Evolutionary conservation across 2,113 vertebrate genomes (phyloP).

Genomic region (Tachysurus fulvidraco): DNA sequence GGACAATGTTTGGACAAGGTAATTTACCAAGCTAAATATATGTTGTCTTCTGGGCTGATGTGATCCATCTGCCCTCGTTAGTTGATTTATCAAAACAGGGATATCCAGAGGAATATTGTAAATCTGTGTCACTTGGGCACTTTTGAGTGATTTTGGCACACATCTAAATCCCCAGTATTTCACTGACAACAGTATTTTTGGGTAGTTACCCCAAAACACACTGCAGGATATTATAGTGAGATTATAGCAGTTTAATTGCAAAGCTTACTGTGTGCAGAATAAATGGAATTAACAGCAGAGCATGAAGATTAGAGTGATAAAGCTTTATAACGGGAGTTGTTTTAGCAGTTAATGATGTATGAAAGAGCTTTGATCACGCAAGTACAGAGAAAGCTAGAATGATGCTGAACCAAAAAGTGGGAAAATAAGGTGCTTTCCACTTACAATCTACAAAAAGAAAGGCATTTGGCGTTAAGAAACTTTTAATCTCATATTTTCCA

Average conservation of each 20-base stretch:
- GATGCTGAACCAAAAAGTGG: slow-evolving; percentile 62
- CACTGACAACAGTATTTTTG: slow-evolving; percentile 42
- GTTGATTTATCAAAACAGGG: slow-evolving; percentile 49
- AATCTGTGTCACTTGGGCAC: slow-evolving; percentile 43
- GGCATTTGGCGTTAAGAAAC: slow-evolving; percentile 1
- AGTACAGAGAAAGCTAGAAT: slow-evolving; percentile 61
- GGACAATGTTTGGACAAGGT: slow-evolving; percentile 47
- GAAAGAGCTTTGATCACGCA: slow-evolving; percentile 71
- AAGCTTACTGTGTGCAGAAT: slow-evolving; percentile 27
- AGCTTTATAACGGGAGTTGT: slow-evolving; percentile 64
- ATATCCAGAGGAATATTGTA: slow-evolving; percentile 49
- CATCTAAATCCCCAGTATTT: slow-evolving; percentile 51
- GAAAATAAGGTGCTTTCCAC: slow-evolving; percentile 67
- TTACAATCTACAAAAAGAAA: slow-evolving; percentile 42
- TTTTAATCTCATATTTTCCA: slow-evolving; percentile 9
- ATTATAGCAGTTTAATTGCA: slow-evolving; percentile 30
- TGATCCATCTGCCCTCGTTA: slow-evolving; percentile 49
- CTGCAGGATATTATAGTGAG: slow-evolving; percentile 32
- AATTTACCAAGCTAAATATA: slow-evolving; percentile 46
- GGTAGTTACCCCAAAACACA: slow-evolving; percentile 41
- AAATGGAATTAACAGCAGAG: slow-evolving; percentile 46
- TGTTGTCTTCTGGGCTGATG: slow-evolving; percentile 13
- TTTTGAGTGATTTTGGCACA: slow-evolving; percentile 43
- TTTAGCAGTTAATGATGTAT: slow-evolving; percentile 76
- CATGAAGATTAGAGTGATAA: slow-evolving; percentile 64